Base-by-base conservation (phyloP, 2,888 invertebrate genomes). In the Aelia acuminata region DNA sequence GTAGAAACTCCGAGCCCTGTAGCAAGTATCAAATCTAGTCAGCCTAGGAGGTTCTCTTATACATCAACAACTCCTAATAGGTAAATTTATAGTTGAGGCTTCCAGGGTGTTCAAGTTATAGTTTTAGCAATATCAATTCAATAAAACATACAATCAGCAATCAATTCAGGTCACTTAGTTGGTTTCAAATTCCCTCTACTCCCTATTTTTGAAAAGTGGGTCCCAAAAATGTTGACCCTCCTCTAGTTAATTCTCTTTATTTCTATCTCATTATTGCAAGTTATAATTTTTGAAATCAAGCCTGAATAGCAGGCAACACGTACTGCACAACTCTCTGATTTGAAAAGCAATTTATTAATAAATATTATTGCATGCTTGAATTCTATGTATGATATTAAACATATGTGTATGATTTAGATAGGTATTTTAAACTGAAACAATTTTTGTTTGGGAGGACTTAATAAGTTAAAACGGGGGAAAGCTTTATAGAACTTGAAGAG, bases 21-120 rank as follows among this genome's bases (percentile, higher is more conserved):
- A 91, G 88, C 91, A 90, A 88, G 91, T 91, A 11, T 90, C 49
- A 90, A 89, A 85, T 90, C 90, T 53, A 90, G 89, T 86, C 90
- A 90, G 84, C 90, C 90, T 63, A 88, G 95, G 91, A 93, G 95
- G 89, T 95, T 94, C 92, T 95, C 95, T 5, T 95, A 95, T 90
- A 94, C 94, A 85, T 94, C 94, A 15, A 90, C 91, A 84, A 91
- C 90, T 35, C 90, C 90, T 75, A 94, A 94, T 90, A 92, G 93
- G 94, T 94, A 92, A 91, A 91, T 89, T 43, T 47, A 80, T 80
- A 80, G 80, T 80, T 43, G n/a, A 43, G 80, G 43, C 85, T 88
- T 70, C 87, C 26, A 53, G 26, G 84, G 10, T 31, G 13, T 26
- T n/a, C 35, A 18, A 70, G 63, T 31, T 70, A 7, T 35, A 70